A percentile compares a stretch with the other conserved stretches of the same genome.
These are phyloP conservation scores for Sialia sialis DNA, from an alignment of 2,113 vertebrate genomes.

Conservation along the genomic window DNA sequence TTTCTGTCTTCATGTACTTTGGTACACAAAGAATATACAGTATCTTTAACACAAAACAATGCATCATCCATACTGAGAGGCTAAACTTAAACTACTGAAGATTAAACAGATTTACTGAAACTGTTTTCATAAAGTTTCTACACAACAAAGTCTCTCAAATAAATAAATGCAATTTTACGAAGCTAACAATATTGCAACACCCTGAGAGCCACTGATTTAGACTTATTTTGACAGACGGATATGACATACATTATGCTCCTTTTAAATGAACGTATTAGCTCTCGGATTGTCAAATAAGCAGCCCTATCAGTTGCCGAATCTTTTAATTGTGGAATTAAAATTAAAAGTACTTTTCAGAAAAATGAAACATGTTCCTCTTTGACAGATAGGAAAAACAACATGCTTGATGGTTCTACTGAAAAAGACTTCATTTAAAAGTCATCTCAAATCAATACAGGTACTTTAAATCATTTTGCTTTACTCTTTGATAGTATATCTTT, in stretches of 20 bases:
- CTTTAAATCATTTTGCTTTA: neutral
- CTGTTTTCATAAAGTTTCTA: neutral
- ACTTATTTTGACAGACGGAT: neutral
- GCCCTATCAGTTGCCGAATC: neutral
- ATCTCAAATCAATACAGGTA: neutral
- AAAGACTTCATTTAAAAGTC: neutral
- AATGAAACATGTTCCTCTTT: neutral
- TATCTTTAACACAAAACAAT: neutral
- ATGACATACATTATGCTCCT: neutral
- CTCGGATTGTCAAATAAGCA: neutral
- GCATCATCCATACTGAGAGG: neutral
- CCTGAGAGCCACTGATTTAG: neutral
- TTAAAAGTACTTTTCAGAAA: neutral
- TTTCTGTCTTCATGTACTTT: neutral
- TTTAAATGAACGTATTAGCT: neutral
- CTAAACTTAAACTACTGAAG: neutral
- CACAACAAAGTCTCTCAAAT: neutral
- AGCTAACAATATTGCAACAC: neutral
- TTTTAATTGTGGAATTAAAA: neutral
- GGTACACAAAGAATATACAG: neutral
- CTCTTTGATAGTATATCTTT: neutral
- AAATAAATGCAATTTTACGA: neutral
- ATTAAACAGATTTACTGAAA: neutral
- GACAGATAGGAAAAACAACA: neutral
- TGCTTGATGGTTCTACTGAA: neutral